A percentile compares a stretch with the other conserved stretches of the same genome.
phyloP scores from a whole-genome alignment of 2,113 vertebrate genomes.

The Neotoma lepida region DNA sequence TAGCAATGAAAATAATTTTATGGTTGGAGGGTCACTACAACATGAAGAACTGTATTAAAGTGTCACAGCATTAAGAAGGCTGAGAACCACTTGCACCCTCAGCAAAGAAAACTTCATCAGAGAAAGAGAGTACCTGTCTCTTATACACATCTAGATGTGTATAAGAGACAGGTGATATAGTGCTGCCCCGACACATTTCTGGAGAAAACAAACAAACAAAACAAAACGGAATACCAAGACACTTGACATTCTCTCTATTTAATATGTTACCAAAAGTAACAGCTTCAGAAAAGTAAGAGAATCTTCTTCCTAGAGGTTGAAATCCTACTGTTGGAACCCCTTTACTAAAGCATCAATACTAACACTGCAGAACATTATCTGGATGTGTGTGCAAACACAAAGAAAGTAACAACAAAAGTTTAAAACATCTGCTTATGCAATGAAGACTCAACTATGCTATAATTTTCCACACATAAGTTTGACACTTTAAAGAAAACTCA shows the following conservation, averaged over 20 bases:
- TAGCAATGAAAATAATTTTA: background rate
- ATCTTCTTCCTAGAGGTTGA: background rate
- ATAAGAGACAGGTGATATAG: too few relatives aligned
- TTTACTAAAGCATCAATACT: conserved; percentile 16
- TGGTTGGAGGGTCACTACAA: background rate
- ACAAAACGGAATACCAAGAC: background rate
- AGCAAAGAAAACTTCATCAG: background rate
- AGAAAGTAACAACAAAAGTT: background rate
- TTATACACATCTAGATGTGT: too few relatives aligned
- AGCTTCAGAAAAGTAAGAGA: background rate
- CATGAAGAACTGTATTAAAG: background rate
- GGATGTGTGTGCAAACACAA: background rate
- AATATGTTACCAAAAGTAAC: conserved; percentile 51
- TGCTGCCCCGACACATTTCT: conserved; percentile 12
- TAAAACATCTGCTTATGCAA: conserved; percentile 41
- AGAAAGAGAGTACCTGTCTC: too few relatives aligned
- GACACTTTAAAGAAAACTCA: conserved; percentile 17
- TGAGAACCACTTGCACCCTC: background rate
- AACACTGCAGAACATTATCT: background rate
- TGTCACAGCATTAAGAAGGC: background rate
- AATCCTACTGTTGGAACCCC: conserved; percentile 39
- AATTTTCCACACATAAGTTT: background rate
- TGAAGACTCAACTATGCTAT: background rate
- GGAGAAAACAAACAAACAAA: background rate
- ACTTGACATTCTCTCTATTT: conserved; percentile 3